Evolutionary conservation across 2,797 vertebrate genomes (phyloP).

Genomic region (Australoheros facetus): DNA sequence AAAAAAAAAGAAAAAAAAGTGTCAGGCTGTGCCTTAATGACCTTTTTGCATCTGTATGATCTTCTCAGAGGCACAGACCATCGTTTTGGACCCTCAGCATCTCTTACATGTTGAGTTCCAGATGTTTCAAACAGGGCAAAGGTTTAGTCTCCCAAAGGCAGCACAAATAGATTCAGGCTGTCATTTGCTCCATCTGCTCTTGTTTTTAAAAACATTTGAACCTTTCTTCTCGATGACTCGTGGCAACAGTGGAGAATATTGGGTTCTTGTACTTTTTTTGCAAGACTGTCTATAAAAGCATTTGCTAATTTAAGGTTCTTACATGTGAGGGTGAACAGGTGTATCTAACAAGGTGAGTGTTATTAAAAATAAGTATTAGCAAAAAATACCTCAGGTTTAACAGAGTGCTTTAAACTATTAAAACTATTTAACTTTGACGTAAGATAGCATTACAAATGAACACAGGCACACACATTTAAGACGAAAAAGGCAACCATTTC

Average conservation of each 20-base stretch:
- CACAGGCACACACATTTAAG: neutral
- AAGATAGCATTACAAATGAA: neutral
- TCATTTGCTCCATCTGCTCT: neutral
- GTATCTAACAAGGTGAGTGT: no score
- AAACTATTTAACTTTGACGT: neutral
- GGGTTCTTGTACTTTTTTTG: neutral
- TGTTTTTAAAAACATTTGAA: neutral
- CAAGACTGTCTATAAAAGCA: neutral
- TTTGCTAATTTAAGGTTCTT: neutral
- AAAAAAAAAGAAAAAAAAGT: no score
- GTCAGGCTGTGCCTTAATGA: neutral
- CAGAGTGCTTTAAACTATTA: neutral
- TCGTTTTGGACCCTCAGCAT: neutral
- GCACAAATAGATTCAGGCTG: neutral
- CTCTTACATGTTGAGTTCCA: neutral
- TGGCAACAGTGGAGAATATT: neutral
- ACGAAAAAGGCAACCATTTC: neutral
- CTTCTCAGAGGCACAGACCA: neutral
- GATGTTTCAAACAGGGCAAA: neutral
- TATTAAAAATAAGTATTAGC: no score
- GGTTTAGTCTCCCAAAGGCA: constrained; percentile 5
- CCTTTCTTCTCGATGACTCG: neutral
- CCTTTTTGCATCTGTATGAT: neutral
- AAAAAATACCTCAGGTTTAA: no score
- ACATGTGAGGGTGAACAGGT: neutral